Percentiles rank a stretch among this genome's conserved stretches.
These are phyloP conservation scores for Aurelia sp. DNA, from an alignment of 30 jellyfish, hydroid and myxozoan genomes.

Conservation along the genomic window DNA sequence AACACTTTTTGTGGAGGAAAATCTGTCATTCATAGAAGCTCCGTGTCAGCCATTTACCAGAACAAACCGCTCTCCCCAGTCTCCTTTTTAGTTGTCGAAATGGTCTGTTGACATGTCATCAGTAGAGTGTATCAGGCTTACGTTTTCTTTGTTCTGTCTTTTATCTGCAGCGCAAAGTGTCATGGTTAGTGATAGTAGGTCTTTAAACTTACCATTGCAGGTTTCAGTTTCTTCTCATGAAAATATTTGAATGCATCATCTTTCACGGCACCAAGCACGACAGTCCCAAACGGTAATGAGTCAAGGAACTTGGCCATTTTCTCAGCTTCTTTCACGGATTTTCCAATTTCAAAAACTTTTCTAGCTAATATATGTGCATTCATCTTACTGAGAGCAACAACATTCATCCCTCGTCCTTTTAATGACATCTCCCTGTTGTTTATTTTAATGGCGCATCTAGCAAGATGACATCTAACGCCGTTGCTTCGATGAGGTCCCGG, in stretches of 20 bases:
- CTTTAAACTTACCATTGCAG: slow-evolving; percentile 41
- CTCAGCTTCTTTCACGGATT: slow-evolving; percentile 32
- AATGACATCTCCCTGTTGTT: slow-evolving; percentile 46
- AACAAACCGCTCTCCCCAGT: too few species aligned
- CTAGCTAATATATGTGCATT: slow-evolving; percentile 43
- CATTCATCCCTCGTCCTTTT: slow-evolving; percentile 55
- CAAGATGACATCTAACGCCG: slow-evolving; percentile 21
- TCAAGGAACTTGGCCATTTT: slow-evolving; percentile 36
- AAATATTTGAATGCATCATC: slow-evolving; percentile 28
- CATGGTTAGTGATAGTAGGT: not conserved
- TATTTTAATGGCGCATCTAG: slow-evolving; percentile 27
- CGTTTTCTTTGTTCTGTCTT: too few species aligned
- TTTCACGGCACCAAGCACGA: slow-evolving; percentile 55
- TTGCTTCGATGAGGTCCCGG: slow-evolving; percentile 5
- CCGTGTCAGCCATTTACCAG: too few species aligned
- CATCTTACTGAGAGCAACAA: slow-evolving; percentile 53
- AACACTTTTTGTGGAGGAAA: too few species aligned
- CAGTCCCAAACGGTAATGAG: slow-evolving; percentile 11
- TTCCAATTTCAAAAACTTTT: slow-evolving; percentile 43
- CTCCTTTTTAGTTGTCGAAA: too few species aligned
- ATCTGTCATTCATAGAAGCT: too few species aligned
- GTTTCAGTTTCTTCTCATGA: not conserved
- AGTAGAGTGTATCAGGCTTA: too few species aligned
- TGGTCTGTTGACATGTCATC: too few species aligned
- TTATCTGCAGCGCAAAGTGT: too few species aligned